Conservation (phyloP, 1,140 invertebrate genomes). For the Homalodisca vitripennis region DNA sequence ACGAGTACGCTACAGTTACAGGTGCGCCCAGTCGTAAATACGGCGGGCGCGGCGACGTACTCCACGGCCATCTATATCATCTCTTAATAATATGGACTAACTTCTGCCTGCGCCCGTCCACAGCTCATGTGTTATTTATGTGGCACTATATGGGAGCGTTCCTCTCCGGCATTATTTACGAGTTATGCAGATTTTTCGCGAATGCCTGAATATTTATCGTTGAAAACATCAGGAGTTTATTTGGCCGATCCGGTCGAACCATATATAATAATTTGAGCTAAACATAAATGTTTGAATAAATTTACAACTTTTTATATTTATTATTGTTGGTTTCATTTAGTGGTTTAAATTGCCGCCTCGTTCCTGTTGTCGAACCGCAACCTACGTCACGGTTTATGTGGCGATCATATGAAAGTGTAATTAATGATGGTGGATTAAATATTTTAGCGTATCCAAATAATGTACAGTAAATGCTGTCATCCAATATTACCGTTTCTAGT, state of each 20-base stretch:
- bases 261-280: too few species aligned
- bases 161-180: not conserved
- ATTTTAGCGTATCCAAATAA: too few species aligned
- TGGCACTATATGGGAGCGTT: not conserved
- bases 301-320: too few species aligned
- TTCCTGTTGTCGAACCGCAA: too few species aligned
- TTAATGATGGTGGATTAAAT: too few species aligned
- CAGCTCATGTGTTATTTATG: slow-evolving; percentile 7
- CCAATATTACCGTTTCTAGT: too few species aligned
- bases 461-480: too few species aligned
- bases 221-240: not conserved
- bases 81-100: slow-evolving; percentile 19
- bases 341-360: too few species aligned
- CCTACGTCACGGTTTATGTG: too few species aligned
- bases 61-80: slow-evolving; percentile 1
- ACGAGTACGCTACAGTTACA: too few species aligned
- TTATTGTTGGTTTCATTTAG: too few species aligned
- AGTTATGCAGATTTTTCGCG: slow-evolving; percentile 16
- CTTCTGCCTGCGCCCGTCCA: not conserved
- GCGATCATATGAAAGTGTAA: too few species aligned
- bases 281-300: slow-evolving; percentile 1
- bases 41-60: not conserved
- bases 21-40: not conserved
- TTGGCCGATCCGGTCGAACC: not conserved
- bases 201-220: not conserved